Percentiles rank a stretch among this genome's conserved stretches.
phyloP scores from a whole-genome alignment of 2,888 invertebrate genomes.

The Myathropa florea region DNA sequence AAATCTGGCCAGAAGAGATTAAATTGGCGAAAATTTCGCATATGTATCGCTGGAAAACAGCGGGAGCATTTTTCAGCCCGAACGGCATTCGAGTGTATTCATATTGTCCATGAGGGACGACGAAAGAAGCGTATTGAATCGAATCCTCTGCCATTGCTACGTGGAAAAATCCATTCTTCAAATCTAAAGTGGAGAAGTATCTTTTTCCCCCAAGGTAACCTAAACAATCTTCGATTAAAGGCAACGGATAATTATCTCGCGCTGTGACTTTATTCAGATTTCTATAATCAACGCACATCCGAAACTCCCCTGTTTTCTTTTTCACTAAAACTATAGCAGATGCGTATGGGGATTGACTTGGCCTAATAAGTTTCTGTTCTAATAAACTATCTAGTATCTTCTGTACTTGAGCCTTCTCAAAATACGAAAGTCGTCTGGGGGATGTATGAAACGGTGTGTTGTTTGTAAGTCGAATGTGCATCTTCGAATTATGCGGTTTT shows the following conservation, averaged over 20 bases:
- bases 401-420: background rate
- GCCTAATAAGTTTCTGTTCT: background rate
- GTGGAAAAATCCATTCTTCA: slow-evolving; percentile 66
- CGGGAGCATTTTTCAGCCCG: slow-evolving; percentile 30
- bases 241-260: background rate
- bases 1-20: slow-evolving; percentile 4
- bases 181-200: slow-evolving; percentile 60
- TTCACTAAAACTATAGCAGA: background rate
- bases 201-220: slow-evolving; percentile 38
- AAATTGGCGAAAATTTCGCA: slow-evolving; percentile 11
- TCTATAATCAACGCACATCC: background rate
- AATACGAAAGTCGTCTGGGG: background rate
- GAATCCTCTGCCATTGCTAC: slow-evolving; percentile 57
- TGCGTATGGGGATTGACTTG: background rate
- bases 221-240: background rate
- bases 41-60: slow-evolving; percentile 35
- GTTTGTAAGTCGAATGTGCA: slow-evolving; percentile 5
- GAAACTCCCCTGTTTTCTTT: background rate
- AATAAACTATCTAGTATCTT: background rate
- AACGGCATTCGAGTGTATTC: slow-evolving; percentile 56
- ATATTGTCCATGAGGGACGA: slow-evolving; percentile 60
- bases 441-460: background rate
- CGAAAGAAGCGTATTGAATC: slow-evolving; percentile 59
- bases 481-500: slow-evolving; percentile 16
- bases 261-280: background rate